Evolutionary conservation across 2,888 invertebrate species (phyloP), one percentile per base, ranked within the genome.

Genomic region (Meghimatium bilineatum): DNA sequence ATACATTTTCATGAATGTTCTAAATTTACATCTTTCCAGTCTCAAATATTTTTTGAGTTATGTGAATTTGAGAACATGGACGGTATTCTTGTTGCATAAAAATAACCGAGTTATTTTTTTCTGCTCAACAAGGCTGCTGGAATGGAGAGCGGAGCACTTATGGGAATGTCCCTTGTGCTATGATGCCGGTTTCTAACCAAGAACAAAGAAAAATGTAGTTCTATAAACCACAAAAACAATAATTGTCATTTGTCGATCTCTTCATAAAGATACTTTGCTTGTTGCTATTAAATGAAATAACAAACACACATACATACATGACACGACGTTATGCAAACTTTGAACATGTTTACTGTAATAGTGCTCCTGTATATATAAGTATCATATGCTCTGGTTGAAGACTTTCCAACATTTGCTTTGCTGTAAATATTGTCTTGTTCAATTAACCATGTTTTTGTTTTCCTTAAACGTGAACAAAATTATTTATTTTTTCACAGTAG

Each of bases 401-500:
- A 71, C 38, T 71, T 67, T 67, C 34, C 67, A 67, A 34, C 67
- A 67, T 67, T 71, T 71, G 36, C 23, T 38, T 26, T 23, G 26
- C 71, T 71, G 71, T 71, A 71, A 71, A 71, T 71, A 71, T 69
- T 69, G 8, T 71, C 71, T 38, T 49, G 17, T 52, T 49, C 5
- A 29, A 26, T 29, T 8, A 32, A 26, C 12, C 26, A 26, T 72
- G 23, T 72, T 72, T 75, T 75, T 75, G 1, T 26, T 52, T 75
- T n/a, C 26, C 52, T 75, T 75, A 17, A 17, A 52, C 52, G 75
- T 75, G 75, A 75, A 75, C 75, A 75, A 75, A 75, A 52, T 56
- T 75, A 75, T 75, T 75, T 75, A 75, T 75, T 75, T 75, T 75
- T 75, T 52, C 56, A 75, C 29, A 32, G 75, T 52, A 38, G 38